Percentiles rank a stretch among this genome's conserved stretches.
Evolutionary conservation across 2,113 vertebrate species (phyloP).

Genomic region (Eptesicus fuscus): DNA sequence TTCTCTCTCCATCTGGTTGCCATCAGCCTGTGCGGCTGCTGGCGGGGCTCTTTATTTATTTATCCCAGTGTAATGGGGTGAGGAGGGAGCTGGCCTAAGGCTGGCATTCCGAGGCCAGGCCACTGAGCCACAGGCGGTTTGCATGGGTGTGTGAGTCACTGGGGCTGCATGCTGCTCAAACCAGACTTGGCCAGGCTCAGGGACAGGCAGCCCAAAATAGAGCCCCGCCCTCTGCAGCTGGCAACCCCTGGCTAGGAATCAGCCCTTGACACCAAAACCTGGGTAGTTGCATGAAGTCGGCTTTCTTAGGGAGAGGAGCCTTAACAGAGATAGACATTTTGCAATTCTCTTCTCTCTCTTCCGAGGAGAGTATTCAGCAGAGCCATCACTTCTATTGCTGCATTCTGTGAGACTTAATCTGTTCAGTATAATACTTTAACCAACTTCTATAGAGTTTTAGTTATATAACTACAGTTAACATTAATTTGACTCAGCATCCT

Average conservation of each 20-base stretch:
- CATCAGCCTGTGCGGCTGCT: slow-evolving; percentile 44
- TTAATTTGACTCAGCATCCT: slow-evolving; percentile 45
- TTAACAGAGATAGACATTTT: slow-evolving; percentile 29
- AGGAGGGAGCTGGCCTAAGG: slow-evolving; percentile 71
- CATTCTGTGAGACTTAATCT: neutral
- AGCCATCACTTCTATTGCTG: neutral
- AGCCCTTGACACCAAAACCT: slow-evolving; percentile 33
- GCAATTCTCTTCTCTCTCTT: neutral
- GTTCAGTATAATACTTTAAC: neutral
- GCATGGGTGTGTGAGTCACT: slow-evolving; percentile 83
- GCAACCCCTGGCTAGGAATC: slow-evolving; percentile 60
- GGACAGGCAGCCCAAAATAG: slow-evolving; percentile 77
- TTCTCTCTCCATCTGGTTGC: slow-evolving; percentile 64
- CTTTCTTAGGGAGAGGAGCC: neutral
- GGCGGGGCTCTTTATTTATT: slow-evolving; percentile 76
- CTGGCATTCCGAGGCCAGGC: slow-evolving; percentile 58
- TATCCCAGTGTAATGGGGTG: slow-evolving; percentile 79
- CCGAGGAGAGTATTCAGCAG: neutral
- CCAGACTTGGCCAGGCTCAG: slow-evolving; percentile 69
- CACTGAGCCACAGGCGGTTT: slow-evolving; percentile 79
- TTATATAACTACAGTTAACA: neutral
- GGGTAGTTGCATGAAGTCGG: neutral
- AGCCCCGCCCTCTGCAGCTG: slow-evolving; percentile 77
- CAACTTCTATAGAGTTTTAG: neutral
- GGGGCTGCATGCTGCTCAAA: slow-evolving; percentile 80